Conservation (phyloP, 2,113 vertebrate species). For the Varanus salvator region DNA sequence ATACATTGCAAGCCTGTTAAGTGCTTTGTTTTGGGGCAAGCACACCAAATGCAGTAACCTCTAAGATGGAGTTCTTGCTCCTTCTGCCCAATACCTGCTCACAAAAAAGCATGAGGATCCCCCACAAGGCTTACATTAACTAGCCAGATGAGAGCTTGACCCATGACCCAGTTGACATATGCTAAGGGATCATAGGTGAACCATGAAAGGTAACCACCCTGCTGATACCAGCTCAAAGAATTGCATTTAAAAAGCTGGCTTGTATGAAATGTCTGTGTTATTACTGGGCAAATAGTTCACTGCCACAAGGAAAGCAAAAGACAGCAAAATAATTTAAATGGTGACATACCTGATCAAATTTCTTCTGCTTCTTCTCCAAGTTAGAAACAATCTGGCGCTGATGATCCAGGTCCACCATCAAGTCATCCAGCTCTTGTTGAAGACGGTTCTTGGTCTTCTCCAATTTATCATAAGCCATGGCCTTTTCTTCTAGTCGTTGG, state of each 20-base stretch:
- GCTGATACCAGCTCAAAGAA: not conserved
- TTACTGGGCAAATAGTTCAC: not conserved
- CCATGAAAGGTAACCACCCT: not conserved
- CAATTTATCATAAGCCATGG: conserved; percentile 91
- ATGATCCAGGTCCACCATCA: conserved; percentile 94
- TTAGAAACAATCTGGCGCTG: conserved; percentile 96
- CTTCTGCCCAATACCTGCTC: too few species aligned
- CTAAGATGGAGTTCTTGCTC: not conserved
- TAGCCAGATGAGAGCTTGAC: not conserved
- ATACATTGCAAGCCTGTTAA: not conserved
- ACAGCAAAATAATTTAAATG: not conserved
- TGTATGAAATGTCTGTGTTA: not conserved
- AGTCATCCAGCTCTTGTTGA: conserved; percentile 97
- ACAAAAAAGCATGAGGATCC: not conserved
- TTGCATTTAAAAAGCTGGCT: not conserved
- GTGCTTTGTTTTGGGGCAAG: not conserved
- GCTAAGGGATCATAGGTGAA: not conserved
- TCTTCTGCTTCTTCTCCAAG: conserved; percentile 99
- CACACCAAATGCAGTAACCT: not conserved
- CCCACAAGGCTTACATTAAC: not conserved
- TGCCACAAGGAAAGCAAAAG: not conserved
- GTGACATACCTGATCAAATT: conserved; percentile 92
- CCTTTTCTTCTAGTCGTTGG: conserved; percentile 94
- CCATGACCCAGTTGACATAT: not conserved
- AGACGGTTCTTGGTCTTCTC: conserved; percentile 97